Conservation (phyloP, 2,113 vertebrate species). For the Myrmecobius fasciatus region DNA sequence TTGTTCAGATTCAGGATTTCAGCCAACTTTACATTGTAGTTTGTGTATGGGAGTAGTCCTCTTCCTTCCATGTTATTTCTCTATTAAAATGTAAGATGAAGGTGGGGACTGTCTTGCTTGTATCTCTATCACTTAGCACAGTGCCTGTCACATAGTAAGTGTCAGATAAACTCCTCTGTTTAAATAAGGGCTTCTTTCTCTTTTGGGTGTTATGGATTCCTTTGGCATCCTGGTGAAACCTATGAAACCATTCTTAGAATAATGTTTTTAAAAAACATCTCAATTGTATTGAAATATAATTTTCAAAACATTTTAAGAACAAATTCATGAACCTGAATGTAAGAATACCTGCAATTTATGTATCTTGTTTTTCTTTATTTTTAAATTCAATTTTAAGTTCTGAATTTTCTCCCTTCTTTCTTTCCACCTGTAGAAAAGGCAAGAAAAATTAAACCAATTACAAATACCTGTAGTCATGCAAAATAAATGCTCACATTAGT, state of each 20-base stretch:
- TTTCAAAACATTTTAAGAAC: background rate
- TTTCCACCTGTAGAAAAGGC: background rate
- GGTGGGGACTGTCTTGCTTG: background rate
- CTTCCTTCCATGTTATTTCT: background rate
- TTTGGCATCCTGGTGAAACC: background rate
- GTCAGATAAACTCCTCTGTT: background rate
- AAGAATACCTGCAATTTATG: background rate
- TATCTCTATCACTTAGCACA: background rate
- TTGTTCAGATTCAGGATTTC: no score
- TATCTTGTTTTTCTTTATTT: slow-evolving; percentile 2
- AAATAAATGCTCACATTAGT: background rate
- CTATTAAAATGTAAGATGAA: background rate
- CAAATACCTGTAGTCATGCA: background rate
- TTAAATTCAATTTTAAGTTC: background rate
- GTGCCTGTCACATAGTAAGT: slow-evolving; percentile 5
- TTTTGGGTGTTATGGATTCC: background rate
- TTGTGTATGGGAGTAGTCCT: background rate
- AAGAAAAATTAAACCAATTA: background rate
- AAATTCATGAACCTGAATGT: background rate
- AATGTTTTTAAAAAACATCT: background rate
- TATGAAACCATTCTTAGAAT: background rate
- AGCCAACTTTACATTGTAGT: background rate
- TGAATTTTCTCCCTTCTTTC: background rate
- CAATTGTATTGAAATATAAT: background rate
- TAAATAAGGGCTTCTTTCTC: background rate